Evolutionary conservation across 64 coral and sea anemone species (phyloP).

Genomic region (Montipora efflorescens): DNA sequence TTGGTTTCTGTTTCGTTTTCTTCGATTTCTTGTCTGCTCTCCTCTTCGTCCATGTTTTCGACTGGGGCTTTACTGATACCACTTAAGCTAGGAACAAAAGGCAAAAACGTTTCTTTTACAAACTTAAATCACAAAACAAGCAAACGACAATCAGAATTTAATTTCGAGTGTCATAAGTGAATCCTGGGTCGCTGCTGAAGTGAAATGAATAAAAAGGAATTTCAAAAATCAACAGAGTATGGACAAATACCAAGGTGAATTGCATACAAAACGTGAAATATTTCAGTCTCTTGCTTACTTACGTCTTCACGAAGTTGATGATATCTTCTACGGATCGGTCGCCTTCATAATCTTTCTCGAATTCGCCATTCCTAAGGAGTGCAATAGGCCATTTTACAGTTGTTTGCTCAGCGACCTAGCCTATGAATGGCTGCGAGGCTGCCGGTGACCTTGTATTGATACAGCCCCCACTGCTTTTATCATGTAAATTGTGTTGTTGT

Average conservation of each 20-base stretch:
- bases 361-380: constrained; percentile 61
- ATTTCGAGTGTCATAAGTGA: too few species aligned
- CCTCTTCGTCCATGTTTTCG: background rate
- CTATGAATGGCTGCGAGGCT: too few species aligned
- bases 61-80: background rate
- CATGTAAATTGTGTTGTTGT: too few species aligned
- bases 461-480: too few species aligned
- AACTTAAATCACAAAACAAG: background rate
- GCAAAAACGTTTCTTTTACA: background rate
- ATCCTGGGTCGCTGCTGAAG: too few species aligned
- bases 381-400: background rate
- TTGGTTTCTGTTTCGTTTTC: constrained; percentile 31
- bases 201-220: too few species aligned
- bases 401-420: too few species aligned
- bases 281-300: background rate
- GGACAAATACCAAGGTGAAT: background rate
- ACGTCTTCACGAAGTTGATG: constrained; percentile 83
- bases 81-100: background rate
- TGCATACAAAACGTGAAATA: background rate
- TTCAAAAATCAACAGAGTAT: too few species aligned
- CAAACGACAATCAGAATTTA: too few species aligned
- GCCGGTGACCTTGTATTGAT: too few species aligned
- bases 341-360: constrained; percentile 87
- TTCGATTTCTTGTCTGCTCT: constrained; percentile 17
- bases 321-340: constrained; percentile 79